phyloP scores from a whole-genome alignment of 2,113 vertebrate species.

The Alethe diademata region DNA sequence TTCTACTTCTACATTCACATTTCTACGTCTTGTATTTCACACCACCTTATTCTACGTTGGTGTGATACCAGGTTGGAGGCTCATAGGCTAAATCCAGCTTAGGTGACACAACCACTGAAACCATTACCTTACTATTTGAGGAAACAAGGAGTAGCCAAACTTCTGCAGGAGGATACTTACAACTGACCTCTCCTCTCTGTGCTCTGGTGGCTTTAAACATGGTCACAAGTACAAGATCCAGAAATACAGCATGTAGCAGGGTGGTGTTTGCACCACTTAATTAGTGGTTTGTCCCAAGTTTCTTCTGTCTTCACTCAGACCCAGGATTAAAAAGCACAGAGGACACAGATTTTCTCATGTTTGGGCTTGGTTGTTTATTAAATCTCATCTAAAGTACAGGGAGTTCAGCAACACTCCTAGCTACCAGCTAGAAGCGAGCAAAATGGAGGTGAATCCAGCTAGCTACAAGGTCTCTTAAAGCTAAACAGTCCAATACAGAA shows the following conservation, averaged over 20 bases:
- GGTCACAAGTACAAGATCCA: neutral
- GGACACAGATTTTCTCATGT: too few relatives aligned
- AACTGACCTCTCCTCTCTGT: neutral
- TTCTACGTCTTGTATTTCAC: neutral
- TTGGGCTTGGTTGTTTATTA: too few relatives aligned
- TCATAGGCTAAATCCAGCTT: neutral
- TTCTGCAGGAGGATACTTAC: neutral
- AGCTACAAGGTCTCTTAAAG: too few relatives aligned
- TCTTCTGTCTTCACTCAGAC: too few relatives aligned
- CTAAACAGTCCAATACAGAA: too few relatives aligned
- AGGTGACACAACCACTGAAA: neutral
- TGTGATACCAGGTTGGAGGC: neutral
- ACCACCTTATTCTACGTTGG: neutral
- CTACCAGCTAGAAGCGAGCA: too few relatives aligned
- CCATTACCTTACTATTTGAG: neutral
- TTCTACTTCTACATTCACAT: neutral
- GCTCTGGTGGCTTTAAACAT: neutral
- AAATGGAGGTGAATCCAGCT: too few relatives aligned
- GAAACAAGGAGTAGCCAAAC: fast-evolving
- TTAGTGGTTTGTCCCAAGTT: too few relatives aligned
- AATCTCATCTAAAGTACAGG: too few relatives aligned
- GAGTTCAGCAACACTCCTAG: too few relatives aligned
- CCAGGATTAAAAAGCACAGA: too few relatives aligned
- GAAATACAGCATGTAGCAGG: neutral
- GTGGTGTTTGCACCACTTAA: too few relatives aligned